phyloP scores from a whole-genome alignment of 2,888 invertebrate species.

The Apodemia hepburni region DNA sequence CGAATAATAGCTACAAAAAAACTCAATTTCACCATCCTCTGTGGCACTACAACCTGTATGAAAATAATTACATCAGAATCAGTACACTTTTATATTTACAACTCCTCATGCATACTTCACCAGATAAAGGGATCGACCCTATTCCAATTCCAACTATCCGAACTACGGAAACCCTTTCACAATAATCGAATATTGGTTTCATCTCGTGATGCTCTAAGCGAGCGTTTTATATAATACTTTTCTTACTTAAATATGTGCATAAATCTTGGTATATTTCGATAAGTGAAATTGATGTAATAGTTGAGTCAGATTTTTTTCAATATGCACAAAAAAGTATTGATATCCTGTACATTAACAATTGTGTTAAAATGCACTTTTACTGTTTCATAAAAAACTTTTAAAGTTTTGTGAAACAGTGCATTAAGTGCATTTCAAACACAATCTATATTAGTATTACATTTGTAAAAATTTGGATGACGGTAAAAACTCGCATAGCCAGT shows the following conservation, averaged over 20 bases:
- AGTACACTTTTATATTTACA: constrained; percentile 12
- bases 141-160: constrained; percentile 54
- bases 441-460: no score
- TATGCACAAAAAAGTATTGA: no score
- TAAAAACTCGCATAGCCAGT: no score
- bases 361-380: no score
- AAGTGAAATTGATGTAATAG: background rate
- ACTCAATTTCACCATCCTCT: background rate
- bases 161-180: constrained; percentile 62
- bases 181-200: constrained; percentile 65
- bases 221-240: constrained; percentile 13
- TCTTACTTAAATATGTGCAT: constrained; percentile 27
- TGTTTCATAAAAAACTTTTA: no score
- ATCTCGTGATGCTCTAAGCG: constrained; percentile 44
- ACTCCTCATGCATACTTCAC: constrained; percentile 34
- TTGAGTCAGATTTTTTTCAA: background rate
- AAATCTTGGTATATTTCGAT: constrained; percentile 4
- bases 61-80: constrained; percentile 4
- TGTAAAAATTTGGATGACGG: no score
- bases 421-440: no score
- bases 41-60: background rate
- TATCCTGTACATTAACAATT: no score
- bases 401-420: no score
- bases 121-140: constrained; percentile 44
- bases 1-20: background rate